A percentile compares a stretch with the other conserved stretches of the same genome.
phyloP scores from a whole-genome alignment of 2,797 vertebrate genomes.

The Hipposideros larvatus region DNA sequence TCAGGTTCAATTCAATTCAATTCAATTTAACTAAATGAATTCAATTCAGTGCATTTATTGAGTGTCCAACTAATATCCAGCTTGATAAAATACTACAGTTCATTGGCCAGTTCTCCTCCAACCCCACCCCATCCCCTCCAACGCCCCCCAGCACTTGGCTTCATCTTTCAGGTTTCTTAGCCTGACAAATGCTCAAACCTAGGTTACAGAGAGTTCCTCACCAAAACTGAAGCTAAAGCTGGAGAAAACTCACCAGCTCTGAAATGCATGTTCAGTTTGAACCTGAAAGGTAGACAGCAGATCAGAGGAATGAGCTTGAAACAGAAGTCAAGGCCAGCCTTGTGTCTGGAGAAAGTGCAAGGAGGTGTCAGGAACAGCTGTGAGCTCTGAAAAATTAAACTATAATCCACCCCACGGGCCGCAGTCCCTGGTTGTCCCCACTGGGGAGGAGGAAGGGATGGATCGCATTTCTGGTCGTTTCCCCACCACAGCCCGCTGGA shows the following conservation, averaged over 20 bases:
- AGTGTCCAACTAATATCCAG: neutral
- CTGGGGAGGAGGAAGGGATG: neutral
- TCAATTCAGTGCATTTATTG: slow-evolving; percentile 56
- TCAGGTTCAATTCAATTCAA: slow-evolving; percentile 52
- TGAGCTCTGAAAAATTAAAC: neutral
- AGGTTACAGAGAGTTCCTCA: neutral
- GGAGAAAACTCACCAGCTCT: neutral
- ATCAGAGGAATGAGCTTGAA: neutral
- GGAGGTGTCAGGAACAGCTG: neutral
- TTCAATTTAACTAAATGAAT: slow-evolving; percentile 71
- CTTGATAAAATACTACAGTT: neutral
- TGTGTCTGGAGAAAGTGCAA: neutral
- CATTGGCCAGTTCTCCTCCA: too few relatives aligned
- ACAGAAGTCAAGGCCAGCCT: neutral
- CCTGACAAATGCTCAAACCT: neutral
- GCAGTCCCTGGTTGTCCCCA: slow-evolving; percentile 59
- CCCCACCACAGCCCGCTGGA: slow-evolving; percentile 49
- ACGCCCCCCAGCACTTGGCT: neutral
- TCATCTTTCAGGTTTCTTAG: neutral
- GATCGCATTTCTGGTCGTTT: slow-evolving; percentile 10
- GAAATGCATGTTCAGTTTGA: neutral
- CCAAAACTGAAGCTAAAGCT: neutral
- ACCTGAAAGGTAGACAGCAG: neutral
- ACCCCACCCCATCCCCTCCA: fast-evolving
- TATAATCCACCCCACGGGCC: neutral